Conservation (phyloP, 1,140 invertebrate species). For the Pollicipes pollicipes region DNA sequence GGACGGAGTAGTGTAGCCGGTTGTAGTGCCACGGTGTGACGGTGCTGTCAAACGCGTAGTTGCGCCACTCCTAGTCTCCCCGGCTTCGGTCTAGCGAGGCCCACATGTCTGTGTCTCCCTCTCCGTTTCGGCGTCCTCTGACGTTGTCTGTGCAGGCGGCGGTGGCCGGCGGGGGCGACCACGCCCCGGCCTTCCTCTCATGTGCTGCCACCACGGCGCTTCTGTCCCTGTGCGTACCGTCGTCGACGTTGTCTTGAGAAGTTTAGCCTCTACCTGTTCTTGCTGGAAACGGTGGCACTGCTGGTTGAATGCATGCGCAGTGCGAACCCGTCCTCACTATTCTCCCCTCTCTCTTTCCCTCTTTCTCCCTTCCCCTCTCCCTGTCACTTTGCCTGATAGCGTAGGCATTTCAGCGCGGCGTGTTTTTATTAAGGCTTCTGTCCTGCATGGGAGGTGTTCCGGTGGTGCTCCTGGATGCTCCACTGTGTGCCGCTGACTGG, state of each 20-base stretch:
- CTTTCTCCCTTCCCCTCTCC: neutral
- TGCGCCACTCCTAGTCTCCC: neutral
- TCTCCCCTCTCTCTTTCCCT: neutral
- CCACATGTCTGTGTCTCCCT: too few relatives aligned
- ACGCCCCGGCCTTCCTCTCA: neutral
- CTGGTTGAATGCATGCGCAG: neutral
- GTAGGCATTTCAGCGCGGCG: neutral
- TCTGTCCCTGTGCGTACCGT: neutral
- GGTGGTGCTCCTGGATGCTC: too few relatives aligned
- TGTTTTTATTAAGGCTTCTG: neutral
- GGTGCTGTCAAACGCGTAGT: too few relatives aligned
- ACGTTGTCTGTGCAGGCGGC: too few relatives aligned
- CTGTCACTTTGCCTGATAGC: neutral
- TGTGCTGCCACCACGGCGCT: too few relatives aligned
- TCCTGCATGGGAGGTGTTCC: too few relatives aligned
- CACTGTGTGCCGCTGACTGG: neutral
- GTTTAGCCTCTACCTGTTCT: neutral
- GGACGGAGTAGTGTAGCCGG: too few relatives aligned
- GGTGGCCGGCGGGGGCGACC: too few relatives aligned
- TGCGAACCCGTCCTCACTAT: neutral
- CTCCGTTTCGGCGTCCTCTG: neutral
- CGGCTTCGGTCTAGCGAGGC: too few relatives aligned
- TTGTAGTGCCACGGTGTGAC: too few relatives aligned
- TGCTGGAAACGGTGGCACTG: too few relatives aligned
- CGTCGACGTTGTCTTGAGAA: slow-evolving; percentile 2